phyloP scores from a whole-genome alignment of 2,888 invertebrate genomes.

The Augochlorella aurata region DNA sequence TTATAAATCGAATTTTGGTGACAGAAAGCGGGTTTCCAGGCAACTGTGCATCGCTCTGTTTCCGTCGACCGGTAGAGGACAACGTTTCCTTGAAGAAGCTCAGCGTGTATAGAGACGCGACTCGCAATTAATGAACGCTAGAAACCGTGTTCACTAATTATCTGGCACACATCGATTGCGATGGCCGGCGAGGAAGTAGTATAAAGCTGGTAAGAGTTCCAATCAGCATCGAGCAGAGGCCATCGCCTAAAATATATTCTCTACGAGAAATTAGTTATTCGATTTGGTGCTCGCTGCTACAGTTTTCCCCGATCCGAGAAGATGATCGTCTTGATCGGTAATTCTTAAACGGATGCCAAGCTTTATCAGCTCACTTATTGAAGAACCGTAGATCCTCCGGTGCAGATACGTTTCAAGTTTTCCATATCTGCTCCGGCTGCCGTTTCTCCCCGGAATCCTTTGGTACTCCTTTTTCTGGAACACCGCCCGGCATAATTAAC shows the following conservation, averaged over 20 bases:
- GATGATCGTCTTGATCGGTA: not conserved
- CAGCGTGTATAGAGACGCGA: not conserved
- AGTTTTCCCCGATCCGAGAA: not conserved
- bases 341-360: conserved; percentile 7
- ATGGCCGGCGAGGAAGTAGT: not conserved
- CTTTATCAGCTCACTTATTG: conserved; percentile 31
- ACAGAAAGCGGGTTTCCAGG: no score
- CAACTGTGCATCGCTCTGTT: not conserved
- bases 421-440: not conserved
- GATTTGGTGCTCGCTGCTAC: not conserved
- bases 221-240: not conserved
- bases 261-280: not conserved
- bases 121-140: not conserved
- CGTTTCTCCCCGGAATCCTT: not conserved
- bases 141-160: conserved; percentile 2
- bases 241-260: not conserved
- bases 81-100: not conserved
- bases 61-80: not conserved
- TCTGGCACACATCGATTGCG: not conserved
- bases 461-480: not conserved
- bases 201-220: not conserved
- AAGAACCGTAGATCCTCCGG: conserved; percentile 31
- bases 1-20: not conserved
- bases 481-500: conserved; percentile 40
- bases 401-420: conserved; percentile 26